Percentiles rank a stretch among this genome's conserved stretches.
These are phyloP conservation scores for Cryptotis parvus DNA, from an alignment of 2,113 vertebrate genomes.

Conservation along the genomic window DNA sequence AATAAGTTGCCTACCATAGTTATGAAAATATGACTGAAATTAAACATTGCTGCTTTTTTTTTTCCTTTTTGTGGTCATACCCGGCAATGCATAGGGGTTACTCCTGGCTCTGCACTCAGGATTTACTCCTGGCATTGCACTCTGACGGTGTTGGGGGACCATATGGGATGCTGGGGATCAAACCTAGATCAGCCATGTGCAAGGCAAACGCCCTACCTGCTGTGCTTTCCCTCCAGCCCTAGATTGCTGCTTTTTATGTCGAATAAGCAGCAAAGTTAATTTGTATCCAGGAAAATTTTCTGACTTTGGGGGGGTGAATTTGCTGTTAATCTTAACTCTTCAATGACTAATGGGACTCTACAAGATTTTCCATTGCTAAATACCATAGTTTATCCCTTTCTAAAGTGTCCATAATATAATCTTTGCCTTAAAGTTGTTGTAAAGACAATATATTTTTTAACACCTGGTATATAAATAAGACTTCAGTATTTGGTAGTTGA, in stretches of 20 bases:
- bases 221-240: too few relatives aligned
- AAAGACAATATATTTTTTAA: background rate
- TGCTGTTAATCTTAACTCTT: background rate
- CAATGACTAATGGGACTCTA: background rate
- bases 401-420: background rate
- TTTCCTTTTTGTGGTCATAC: too few relatives aligned
- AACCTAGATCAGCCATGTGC: too few relatives aligned
- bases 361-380: background rate
- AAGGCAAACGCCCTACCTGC: too few relatives aligned
- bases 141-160: too few relatives aligned
- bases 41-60: background rate
- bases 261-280: background rate
- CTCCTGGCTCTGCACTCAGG: too few relatives aligned
- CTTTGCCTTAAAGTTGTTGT: background rate
- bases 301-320: background rate
- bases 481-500: background rate
- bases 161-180: too few relatives aligned
- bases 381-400: background rate
- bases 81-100: too few relatives aligned
- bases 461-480: background rate
- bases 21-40: slow-evolving; percentile 1
- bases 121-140: too few relatives aligned
- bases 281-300: background rate
- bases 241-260: background rate
- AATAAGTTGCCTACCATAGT: background rate